A percentile compares a stretch with the other conserved stretches of the same genome.
phyloP scores from a whole-genome alignment of 2,888 invertebrate genomes.

The Ariolimax columbianus region DNA sequence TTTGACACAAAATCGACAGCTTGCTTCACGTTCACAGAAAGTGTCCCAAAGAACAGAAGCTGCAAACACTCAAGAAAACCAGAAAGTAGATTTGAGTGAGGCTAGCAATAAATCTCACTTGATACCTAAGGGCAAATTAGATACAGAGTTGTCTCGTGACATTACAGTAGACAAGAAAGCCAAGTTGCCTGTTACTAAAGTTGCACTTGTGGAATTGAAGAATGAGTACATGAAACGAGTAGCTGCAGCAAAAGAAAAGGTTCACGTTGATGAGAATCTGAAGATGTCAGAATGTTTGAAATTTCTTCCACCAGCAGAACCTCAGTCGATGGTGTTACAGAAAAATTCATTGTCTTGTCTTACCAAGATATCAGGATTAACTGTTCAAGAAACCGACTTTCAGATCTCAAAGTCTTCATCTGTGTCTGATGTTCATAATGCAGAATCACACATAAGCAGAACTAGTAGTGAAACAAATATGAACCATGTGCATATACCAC shows the following conservation, averaged over 20 bases:
- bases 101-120: neutral
- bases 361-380: neutral
- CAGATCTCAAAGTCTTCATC: neutral
- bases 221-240: conserved; percentile 1
- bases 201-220: neutral
- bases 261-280: neutral
- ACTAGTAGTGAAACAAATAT: neutral
- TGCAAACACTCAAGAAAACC: neutral
- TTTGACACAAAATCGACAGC: neutral
- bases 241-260: neutral
- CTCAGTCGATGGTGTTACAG: neutral
- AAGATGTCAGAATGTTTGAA: conserved; percentile 1
- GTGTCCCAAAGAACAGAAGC: neutral
- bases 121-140: neutral
- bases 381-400: neutral
- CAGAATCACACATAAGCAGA: neutral
- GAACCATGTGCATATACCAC: no score
- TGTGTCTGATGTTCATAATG: neutral
- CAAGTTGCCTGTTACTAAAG: neutral
- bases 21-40: neutral
- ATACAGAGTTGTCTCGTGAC: neutral
- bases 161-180: neutral
- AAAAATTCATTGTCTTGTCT: neutral
- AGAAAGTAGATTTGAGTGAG: neutral
- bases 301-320: neutral